Evolutionary conservation across 2,888 invertebrate genomes (phyloP).

Genomic region (Epinotia ramella): DNA sequence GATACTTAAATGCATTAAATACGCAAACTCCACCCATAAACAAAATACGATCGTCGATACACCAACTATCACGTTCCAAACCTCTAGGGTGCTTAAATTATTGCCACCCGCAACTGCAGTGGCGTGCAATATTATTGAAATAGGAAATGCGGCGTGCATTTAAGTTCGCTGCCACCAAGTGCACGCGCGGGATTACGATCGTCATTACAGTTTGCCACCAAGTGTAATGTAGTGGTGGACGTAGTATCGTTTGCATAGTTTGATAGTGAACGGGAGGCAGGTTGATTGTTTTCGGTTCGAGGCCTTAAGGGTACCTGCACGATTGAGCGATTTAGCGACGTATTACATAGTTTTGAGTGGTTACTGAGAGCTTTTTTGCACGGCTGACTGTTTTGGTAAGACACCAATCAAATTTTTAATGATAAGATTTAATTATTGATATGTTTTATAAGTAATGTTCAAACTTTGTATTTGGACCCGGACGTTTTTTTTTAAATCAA

Average conservation of each 20-base stretch:
- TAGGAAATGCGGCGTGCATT: constrained; percentile 41
- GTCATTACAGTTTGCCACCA: constrained; percentile 34
- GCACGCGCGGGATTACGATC: constrained; percentile 44
- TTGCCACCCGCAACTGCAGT: constrained; percentile 44
- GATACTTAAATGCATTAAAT: constrained; percentile 13
- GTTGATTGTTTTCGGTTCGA: background rate
- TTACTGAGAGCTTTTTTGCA: too few species aligned
- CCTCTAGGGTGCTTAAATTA: constrained; percentile 45
- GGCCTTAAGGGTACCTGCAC: too few species aligned
- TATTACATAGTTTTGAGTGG: too few species aligned
- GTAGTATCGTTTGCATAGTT: background rate
- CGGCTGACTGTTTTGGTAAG: too few species aligned
- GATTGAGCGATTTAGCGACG: too few species aligned
- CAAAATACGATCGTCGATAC: constrained; percentile 36
- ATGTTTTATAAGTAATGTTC: too few species aligned
- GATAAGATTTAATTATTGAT: too few species aligned
- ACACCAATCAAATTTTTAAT: too few species aligned
- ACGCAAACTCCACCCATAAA: constrained; percentile 19
- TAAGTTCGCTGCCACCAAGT: constrained; percentile 33
- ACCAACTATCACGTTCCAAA: constrained; percentile 24
- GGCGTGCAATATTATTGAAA: constrained; percentile 47
- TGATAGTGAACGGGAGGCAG: background rate
- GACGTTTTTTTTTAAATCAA: too few species aligned
- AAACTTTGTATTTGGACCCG: too few species aligned
- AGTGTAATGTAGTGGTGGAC: constrained; percentile 19